These are phyloP conservation scores for Leptoclinus maculatus DNA, from an alignment of 2,797 vertebrate species.

Conservation along the genomic window DNA sequence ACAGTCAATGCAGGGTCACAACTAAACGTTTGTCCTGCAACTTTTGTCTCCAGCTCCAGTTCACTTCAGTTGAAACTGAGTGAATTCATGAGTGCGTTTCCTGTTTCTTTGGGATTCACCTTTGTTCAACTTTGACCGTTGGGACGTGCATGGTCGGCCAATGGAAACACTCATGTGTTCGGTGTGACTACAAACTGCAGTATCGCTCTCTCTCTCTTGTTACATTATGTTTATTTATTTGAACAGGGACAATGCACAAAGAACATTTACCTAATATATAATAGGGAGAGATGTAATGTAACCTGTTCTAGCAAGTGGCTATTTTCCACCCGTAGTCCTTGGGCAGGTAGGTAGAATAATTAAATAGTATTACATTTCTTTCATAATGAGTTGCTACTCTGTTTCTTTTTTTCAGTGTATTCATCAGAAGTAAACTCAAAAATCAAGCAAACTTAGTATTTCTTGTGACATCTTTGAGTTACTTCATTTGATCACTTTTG, in stretches of 20 bases:
- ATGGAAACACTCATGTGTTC: conserved; percentile 8
- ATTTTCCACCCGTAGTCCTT: no score
- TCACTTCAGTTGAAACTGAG: background rate
- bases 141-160: background rate
- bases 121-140: background rate
- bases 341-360: no score
- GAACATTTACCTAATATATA: background rate
- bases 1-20: no score
- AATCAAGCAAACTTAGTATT: background rate
- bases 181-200: background rate
- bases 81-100: background rate
- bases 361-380: no score
- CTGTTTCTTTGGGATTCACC: conserved; percentile 4
- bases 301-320: background rate
- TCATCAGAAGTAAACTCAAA: background rate
- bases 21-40: background rate
- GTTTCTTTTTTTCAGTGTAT: background rate
- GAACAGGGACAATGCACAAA: background rate
- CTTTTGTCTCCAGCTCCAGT: background rate
- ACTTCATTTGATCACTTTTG: background rate
- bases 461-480: background rate
- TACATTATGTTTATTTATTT: background rate
- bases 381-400: background rate
- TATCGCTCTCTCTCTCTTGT: background rate
- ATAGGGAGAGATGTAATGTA: background rate